A percentile compares a stretch with the other conserved stretches of the same genome.
Conservation (phyloP, 2,888 invertebrate species). For the Drosophila colorata region DNA sequence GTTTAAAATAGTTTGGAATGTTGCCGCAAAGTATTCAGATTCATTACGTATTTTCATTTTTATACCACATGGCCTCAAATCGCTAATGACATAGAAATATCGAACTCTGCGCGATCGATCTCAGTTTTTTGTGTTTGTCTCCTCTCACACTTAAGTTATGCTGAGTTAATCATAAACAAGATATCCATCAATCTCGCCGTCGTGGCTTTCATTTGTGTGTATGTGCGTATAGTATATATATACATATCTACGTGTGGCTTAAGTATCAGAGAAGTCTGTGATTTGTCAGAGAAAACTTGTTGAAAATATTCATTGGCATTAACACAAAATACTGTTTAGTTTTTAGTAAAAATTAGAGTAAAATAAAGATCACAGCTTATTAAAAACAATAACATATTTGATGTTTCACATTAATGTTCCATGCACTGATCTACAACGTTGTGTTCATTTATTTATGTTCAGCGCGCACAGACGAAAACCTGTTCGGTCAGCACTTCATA, state of each 20-base stretch:
- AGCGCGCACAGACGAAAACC: constrained; percentile 40
- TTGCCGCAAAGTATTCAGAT: constrained; percentile 25
- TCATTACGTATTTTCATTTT: constrained; percentile 60
- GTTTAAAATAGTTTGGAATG: constrained; percentile 33
- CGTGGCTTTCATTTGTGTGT: constrained; percentile 10
- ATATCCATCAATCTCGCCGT: constrained; percentile 1
- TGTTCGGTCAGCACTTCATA: constrained; percentile 55
- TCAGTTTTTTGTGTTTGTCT: constrained; percentile 8
- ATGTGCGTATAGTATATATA: not conserved
- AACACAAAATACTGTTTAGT: constrained; percentile 8
- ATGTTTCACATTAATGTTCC: constrained; percentile 4
- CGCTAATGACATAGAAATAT: constrained; percentile 19
- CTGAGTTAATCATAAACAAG: constrained; percentile 3
- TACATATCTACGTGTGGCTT: not conserved
- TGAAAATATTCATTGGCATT: not conserved
- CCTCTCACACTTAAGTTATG: constrained; percentile 17
- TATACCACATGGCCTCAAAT: constrained; percentile 57
- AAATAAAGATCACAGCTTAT: constrained; percentile 26
- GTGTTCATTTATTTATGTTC: constrained; percentile 1
- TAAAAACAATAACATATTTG: constrained; percentile 7
- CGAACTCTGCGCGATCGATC: constrained; percentile 6
- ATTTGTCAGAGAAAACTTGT: not conserved
- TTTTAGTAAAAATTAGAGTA: constrained; percentile 9
- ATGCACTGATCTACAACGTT: not conserved
- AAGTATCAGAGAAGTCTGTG: not conserved